These are phyloP conservation scores for Miltochrista miniata DNA, from an alignment of 2,888 invertebrate species.

Conservation along the genomic window DNA sequence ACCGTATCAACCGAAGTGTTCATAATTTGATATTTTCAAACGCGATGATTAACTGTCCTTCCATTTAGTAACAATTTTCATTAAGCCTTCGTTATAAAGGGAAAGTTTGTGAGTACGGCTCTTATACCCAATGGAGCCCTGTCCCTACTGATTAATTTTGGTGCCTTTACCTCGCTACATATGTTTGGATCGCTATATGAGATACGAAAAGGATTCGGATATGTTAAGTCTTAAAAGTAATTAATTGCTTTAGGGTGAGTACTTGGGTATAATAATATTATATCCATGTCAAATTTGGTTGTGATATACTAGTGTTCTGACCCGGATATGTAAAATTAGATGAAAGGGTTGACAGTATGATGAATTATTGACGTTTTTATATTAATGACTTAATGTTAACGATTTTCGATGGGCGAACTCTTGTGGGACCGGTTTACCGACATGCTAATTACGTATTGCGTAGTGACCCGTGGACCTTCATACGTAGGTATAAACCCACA, in stretches of 20 bases:
- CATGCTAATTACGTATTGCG: no score
- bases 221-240: conserved; percentile 4
- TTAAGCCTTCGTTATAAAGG: conserved; percentile 63
- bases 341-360: no score
- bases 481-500: no score
- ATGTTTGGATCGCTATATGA: conserved; percentile 1
- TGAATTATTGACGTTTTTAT: no score
- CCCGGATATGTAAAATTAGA: no score
- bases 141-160: conserved; percentile 69
- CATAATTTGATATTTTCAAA: conserved; percentile 25
- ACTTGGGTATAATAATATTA: not conserved
- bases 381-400: no score
- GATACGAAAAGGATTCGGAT: conserved; percentile 12
- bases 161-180: conserved; percentile 33
- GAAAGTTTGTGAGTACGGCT: conserved; percentile 59
- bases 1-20: conserved; percentile 1
- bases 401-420: no score
- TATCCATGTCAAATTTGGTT: no score
- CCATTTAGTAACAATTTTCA: conserved; percentile 58
- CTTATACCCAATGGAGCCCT: conserved; percentile 54
- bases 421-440: no score
- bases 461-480: no score
- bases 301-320: no score
- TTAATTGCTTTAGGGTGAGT: not conserved
- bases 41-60: conserved; percentile 30